A percentile compares a stretch with the other conserved stretches of the same genome.
phyloP scores from a whole-genome alignment of 2,797 vertebrate species.

The Leucoraja ocellata region DNA sequence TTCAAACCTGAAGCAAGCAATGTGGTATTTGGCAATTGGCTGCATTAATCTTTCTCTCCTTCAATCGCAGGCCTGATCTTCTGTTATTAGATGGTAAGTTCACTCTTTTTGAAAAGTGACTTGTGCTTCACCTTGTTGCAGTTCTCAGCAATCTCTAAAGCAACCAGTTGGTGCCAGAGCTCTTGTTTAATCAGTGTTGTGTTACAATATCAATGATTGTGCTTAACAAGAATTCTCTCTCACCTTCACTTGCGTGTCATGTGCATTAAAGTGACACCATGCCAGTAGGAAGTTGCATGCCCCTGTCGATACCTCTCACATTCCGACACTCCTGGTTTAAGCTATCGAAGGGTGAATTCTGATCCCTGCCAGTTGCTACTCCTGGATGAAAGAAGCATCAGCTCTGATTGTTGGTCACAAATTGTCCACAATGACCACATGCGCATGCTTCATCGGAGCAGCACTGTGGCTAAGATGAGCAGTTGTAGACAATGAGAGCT shows the following conservation, averaged over 20 bases:
- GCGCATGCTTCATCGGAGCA: not conserved
- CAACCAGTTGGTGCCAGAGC: not conserved
- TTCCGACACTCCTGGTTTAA: not conserved
- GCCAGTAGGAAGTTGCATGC: too few species aligned
- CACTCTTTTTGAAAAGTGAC: not conserved
- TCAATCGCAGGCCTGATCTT: slow-evolving; percentile 75
- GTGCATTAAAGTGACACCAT: not conserved
- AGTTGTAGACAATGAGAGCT: not conserved
- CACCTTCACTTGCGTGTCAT: not conserved
- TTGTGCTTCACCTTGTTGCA: not conserved
- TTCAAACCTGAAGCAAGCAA: not conserved
- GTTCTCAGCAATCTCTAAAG: not conserved
- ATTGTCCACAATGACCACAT: not conserved
- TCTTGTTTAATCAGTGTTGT: not conserved
- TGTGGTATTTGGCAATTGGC: not conserved
- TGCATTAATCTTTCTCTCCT: not conserved
- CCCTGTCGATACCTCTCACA: not conserved
- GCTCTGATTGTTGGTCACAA: not conserved
- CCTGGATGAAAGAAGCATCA: too few species aligned
- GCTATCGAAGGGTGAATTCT: not conserved
- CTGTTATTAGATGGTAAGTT: slow-evolving; percentile 88
- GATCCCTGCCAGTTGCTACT: not conserved
- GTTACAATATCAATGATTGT: not conserved
- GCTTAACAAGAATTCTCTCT: not conserved
- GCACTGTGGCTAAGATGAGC: not conserved